These are phyloP conservation scores for Coenonympha arcania DNA, from an alignment of 2,888 invertebrate species.

Conservation along the genomic window DNA sequence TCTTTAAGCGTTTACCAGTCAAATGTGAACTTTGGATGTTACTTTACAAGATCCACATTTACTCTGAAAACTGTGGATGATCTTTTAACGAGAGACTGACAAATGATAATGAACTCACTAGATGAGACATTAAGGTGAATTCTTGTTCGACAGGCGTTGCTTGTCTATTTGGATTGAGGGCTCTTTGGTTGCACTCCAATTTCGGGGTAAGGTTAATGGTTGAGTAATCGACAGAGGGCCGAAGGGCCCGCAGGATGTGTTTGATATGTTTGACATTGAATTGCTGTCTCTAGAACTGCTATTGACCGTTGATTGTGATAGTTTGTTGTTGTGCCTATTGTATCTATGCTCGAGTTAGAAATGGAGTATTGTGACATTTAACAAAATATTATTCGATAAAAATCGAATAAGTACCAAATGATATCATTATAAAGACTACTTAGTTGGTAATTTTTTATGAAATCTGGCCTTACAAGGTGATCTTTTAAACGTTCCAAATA, in stretches of 20 bases:
- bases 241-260: slow-evolving; percentile 45
- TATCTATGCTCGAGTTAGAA: not conserved
- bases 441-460: no score
- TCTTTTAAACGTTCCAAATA: no score
- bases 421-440: no score
- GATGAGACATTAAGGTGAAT: slow-evolving; percentile 26
- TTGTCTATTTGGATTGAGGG: slow-evolving; percentile 36
- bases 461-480: no score
- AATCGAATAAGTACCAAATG: no score
- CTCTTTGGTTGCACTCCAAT: slow-evolving; percentile 37
- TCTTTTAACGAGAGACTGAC: slow-evolving; percentile 19
- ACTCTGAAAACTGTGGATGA: slow-evolving; percentile 20
- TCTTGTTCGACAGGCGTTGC: slow-evolving; percentile 24
- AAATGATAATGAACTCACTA: slow-evolving; percentile 29
- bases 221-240: slow-evolving; percentile 56
- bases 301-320: slow-evolving; percentile 7
- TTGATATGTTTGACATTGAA: slow-evolving; percentile 47
- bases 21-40: slow-evolving; percentile 29
- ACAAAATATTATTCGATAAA: no score
- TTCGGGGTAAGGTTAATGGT: slow-evolving; percentile 57
- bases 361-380: no score
- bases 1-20: slow-evolving; percentile 34
- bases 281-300: slow-evolving; percentile 14
- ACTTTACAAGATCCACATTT: slow-evolving; percentile 29
- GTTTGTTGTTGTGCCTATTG: not conserved